Conservation (phyloP, 2,888 invertebrate genomes). For the Germaria angustata region DNA sequence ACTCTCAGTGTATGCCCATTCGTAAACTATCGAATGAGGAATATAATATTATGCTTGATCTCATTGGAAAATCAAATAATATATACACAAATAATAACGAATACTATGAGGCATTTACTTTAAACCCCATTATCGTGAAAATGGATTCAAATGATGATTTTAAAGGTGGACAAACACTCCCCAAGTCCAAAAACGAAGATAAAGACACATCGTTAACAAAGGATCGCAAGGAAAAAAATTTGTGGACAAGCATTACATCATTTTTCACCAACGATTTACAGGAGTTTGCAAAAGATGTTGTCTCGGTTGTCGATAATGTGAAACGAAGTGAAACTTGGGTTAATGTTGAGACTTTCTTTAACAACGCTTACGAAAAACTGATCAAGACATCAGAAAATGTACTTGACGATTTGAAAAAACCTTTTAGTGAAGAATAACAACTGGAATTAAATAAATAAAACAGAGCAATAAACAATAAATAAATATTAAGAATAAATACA, state of each 20-base stretch:
- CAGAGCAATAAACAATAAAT: too few relatives aligned
- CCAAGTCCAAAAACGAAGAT: background rate
- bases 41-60: background rate
- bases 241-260: slow-evolving; percentile 33
- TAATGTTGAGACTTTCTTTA: slow-evolving; percentile 24
- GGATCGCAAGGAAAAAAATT: background rate
- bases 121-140: slow-evolving; percentile 10
- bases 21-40: background rate
- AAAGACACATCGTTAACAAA: background rate
- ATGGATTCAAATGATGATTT: background rate
- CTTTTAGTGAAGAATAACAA: background rate
- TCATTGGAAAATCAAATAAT: background rate
- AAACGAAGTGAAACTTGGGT: slow-evolving; percentile 22
- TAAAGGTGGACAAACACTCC: background rate
- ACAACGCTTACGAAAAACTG: background rate
- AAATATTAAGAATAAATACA: too few relatives aligned
- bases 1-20: background rate
- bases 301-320: background rate
- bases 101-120: background rate
- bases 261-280: slow-evolving; percentile 32
- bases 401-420: background rate
- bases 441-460: too few relatives aligned
- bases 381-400: background rate
- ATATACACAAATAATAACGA: background rate
- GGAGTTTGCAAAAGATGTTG: background rate